Base-by-base conservation (phyloP, 2,797 vertebrate genomes). In the Anisognathus igniventris region DNA sequence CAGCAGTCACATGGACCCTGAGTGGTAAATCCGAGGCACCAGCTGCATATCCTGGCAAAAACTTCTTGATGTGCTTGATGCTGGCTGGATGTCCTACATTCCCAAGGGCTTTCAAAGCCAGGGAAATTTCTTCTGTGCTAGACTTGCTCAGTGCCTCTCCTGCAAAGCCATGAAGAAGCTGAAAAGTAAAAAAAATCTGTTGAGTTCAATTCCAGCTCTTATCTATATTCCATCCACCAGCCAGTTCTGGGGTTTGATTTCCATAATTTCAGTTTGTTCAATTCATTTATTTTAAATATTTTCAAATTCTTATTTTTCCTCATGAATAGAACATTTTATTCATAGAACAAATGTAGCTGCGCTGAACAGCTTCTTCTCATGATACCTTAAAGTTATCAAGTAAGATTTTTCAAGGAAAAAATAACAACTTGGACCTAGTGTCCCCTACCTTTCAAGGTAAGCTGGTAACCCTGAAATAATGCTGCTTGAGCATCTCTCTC, bases 41-140 rank as follows among this genome's bases (percentile, higher is more conserved):
- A 51, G 89, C 12, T 82, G 94, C 93, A 73, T 94, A 96, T 24
- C 86, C 95, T 62, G 96, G 96, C 45, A 98, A 70, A 91, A 95
- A 96, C 74, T 97, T 98, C 86, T 88, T 88, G 64, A 98, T 95
- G 28, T 89, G 91, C 71, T 98, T 98, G 73, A 97, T 92, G 68
- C 95, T 96, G 66, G 78, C 67, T 80, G 88, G 93, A 58, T 97
- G 96, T 28, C 97, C 97, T 22, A 96, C 91, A 48, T 98, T 98
- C 23, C 97, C 97, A 62, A 97, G 75, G 33, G 95, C 90, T 93
- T 98, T 98, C 93, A 98, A 66, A 72, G 94, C 95, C 45, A 98
- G 73, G 31, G 50, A 58, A 30, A 97, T 96, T 11, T 96, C 96
- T 62, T 97, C 97, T 51, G 48, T 35, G 40, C 92, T 83, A 53